A percentile compares a stretch with the other conserved stretches of the same genome.
Conservation (phyloP, 2,888 invertebrate species). For the Bombylius major region DNA sequence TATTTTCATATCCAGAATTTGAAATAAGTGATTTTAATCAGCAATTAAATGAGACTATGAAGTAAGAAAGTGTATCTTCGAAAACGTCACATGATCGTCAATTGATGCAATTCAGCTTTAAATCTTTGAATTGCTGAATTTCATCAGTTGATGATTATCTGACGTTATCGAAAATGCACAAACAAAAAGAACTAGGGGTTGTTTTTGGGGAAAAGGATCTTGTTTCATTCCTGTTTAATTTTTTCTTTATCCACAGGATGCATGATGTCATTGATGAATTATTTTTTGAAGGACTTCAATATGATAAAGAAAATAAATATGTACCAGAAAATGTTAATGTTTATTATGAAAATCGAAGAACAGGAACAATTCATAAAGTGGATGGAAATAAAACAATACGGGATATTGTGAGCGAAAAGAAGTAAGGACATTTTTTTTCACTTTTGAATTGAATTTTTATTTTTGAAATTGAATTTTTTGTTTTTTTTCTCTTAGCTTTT, state of each 20-base stretch:
- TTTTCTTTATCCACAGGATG: constrained; percentile 36
- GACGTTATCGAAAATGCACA: no score
- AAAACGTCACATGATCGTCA: no score
- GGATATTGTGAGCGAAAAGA: constrained; percentile 44
- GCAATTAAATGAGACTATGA: constrained; percentile 59
- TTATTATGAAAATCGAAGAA: constrained; percentile 59
- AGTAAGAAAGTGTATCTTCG: constrained; percentile 38
- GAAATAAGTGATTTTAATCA: constrained; percentile 77
- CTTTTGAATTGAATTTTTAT: not conserved
- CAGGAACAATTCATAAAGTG: constrained; percentile 45
- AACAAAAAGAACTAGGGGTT: no score
- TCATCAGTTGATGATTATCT: no score
- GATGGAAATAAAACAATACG: constrained; percentile 43
- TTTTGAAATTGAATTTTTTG: no score
- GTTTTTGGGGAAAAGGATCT: not conserved
- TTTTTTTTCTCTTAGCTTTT: constrained; percentile 21
- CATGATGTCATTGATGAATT: constrained; percentile 48
- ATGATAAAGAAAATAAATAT: constrained; percentile 60
- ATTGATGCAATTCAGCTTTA: no score
- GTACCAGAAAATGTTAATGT: constrained; percentile 46
- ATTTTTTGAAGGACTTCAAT: constrained; percentile 54
- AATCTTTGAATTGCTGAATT: no score
- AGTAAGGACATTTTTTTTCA: constrained; percentile 15
- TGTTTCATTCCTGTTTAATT: constrained; percentile 2
- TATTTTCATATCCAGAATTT: constrained; percentile 81